phyloP scores from a whole-genome alignment of 2,888 invertebrate genomes.

The Caenorhabditis becei region DNA sequence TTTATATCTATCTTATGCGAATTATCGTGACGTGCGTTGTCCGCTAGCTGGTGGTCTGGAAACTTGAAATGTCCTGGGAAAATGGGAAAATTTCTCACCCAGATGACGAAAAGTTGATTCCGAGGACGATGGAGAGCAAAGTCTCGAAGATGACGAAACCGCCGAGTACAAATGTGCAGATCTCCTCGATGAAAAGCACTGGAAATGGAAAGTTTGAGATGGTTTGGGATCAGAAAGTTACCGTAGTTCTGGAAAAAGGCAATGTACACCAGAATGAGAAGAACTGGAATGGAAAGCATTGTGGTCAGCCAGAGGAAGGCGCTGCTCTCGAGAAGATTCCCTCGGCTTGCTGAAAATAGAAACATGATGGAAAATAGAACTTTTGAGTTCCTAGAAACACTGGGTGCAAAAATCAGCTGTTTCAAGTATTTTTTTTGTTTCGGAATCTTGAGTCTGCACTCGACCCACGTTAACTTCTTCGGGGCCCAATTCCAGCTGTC shows the following conservation, averaged over 20 bases:
- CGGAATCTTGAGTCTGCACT: too few relatives aligned
- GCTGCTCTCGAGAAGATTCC: slow-evolving; percentile 66
- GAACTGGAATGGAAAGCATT: slow-evolving; percentile 47
- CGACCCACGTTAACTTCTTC: too few relatives aligned
- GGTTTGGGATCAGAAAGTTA: too few relatives aligned
- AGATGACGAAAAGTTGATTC: slow-evolving; percentile 50
- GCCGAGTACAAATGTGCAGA: slow-evolving; percentile 48
- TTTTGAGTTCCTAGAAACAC: too few relatives aligned
- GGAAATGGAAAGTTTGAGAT: slow-evolving; percentile 21
- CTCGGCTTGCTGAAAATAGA: slow-evolving; percentile 60
- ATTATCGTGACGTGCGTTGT: slow-evolving; percentile 28
- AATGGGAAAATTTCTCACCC: slow-evolving; percentile 13
- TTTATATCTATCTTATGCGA: neutral
- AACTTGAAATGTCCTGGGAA: neutral
- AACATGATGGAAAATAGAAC: too few relatives aligned
- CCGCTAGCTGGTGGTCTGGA: slow-evolving; percentile 32
- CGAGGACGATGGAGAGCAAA: slow-evolving; percentile 39
- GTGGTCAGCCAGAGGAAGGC: slow-evolving; percentile 60
- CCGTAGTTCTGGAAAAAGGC: slow-evolving; percentile 67
- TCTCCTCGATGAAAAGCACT: slow-evolving; percentile 65
- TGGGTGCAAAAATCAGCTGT: too few relatives aligned
- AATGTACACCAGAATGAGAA: slow-evolving; percentile 59
- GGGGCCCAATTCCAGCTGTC: too few relatives aligned
- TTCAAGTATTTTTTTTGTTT: too few relatives aligned
- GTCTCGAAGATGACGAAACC: slow-evolving; percentile 59